Base-by-base conservation (phyloP, 2,113 vertebrate species). In the Raja brachyura region DNA sequence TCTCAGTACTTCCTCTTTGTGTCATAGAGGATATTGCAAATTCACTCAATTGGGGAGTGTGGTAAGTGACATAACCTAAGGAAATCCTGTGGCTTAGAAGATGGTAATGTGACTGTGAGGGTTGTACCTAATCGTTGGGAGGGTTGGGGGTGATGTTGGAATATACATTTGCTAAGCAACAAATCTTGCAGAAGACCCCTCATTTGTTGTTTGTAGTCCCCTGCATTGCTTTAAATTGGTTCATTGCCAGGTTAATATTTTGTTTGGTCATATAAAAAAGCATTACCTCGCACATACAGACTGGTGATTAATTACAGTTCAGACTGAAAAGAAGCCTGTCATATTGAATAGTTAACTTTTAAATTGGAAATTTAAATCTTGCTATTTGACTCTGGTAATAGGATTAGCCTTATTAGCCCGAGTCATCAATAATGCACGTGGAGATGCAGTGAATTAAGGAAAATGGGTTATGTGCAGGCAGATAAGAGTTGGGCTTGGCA, bases 71-170 rank as follows among this genome's bases (percentile, higher is more conserved):
- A 93, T n/a, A 94, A 95, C 94, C 94, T 93, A 93, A 95, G 96
- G 96, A 97, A 96, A 96, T 97, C 96, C 96, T 97, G 95, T 95
- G 95, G 94, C 94, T 93, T 78, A 93, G 66, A 94, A 95, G 94
- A 61, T 93, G 78, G 75, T 94, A 74, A 92, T 28, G 66, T 10
- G 22, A 92, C 70, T 92, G n/a, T 73, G 39, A 39, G 73, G 68
- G 9, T 54, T 74, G 70, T 22, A 54, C 70, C 68, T 9, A 54
- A 5, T 33, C 18, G 31, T 73, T 73, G 5, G 2, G 70, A 20
- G 14, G 14, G 70, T 16, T 20, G 66, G 66, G 66, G 10, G 66
- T 16, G 39, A 0, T 68, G 66, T 1, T 2, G 70, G 70, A 73
- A 73, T 73, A 20, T 5, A 73, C 18, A 22, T 1, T 66, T 66